Percentiles rank a stretch among this genome's conserved stretches.
Conservation (phyloP, 2,888 invertebrate species). For the Operophtera brumata region DNA sequence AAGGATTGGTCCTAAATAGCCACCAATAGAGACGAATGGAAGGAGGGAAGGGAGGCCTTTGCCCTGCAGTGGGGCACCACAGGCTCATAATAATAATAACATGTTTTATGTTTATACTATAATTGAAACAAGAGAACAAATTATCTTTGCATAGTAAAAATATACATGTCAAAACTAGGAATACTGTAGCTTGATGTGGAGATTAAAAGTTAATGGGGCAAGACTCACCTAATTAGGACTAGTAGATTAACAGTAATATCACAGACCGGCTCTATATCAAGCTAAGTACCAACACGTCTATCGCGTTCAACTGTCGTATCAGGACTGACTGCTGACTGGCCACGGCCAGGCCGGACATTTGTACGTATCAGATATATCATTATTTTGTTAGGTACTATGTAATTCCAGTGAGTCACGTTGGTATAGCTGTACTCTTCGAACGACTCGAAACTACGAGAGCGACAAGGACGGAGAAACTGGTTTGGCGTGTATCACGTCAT, state of each 20-base stretch:
- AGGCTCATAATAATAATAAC: no score
- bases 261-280: constrained; percentile 23
- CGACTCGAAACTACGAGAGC: not conserved
- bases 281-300: constrained; percentile 2
- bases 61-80: no score
- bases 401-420: constrained; percentile 8
- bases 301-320: not conserved
- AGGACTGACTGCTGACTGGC: no score
- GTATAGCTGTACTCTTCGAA: constrained; percentile 3
- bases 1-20: no score
- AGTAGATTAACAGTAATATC: constrained; percentile 29
- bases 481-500: constrained; percentile 9
- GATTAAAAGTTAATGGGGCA: not conserved
- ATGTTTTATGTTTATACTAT: no score
- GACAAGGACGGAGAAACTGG: constrained; percentile 1
- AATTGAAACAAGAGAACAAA: no score
- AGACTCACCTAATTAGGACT: constrained; percentile 15
- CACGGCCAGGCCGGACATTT: not conserved
- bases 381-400: not conserved
- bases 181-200: not conserved
- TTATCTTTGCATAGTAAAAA: no score
- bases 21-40: no score
- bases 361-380: not conserved
- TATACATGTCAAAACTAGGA: not conserved
- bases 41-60: no score